These are phyloP conservation scores for Ochropacha duplaris DNA, from an alignment of 2,888 invertebrate genomes.

Conservation along the genomic window DNA sequence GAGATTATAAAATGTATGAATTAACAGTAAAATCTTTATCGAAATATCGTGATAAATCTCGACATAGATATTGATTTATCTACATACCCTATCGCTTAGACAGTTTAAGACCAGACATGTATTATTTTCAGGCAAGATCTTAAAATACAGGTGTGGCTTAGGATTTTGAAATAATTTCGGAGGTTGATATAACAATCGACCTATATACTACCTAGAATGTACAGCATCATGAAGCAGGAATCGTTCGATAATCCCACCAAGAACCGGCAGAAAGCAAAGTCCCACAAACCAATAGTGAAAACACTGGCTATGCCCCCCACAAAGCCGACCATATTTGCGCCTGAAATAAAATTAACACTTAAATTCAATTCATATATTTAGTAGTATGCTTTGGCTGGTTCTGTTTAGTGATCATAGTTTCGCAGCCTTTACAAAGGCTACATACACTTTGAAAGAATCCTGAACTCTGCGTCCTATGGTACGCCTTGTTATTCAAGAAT, in stretches of 20 bases:
- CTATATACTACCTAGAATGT: conserved; percentile 87
- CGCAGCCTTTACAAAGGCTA: too few species aligned
- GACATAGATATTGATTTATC: neutral
- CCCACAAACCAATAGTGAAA: conserved; percentile 86
- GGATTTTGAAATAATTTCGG: too few species aligned
- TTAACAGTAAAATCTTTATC: neutral
- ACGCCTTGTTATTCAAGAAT: too few species aligned
- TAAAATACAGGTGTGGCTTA: neutral
- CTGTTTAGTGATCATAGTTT: too few species aligned
- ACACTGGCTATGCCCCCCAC: conserved; percentile 85
- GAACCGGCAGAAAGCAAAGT: conserved; percentile 89
- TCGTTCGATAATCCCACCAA: conserved; percentile 92
- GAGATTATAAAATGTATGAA: neutral
- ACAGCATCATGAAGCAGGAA: conserved; percentile 93
- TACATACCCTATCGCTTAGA: neutral
- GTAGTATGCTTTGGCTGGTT: too few species aligned
- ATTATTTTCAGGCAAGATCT: neutral
- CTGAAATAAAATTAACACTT: conserved; percentile 38
- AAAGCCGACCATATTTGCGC: conserved; percentile 87
- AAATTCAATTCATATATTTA: too few species aligned
- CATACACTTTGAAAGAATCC: too few species aligned
- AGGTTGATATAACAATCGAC: too few species aligned
- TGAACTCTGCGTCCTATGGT: too few species aligned
- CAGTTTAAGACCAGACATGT: neutral
- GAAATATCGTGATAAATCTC: neutral